Conservation (phyloP, 92 coral and sea anemone genomes). For the Paragorgia papillata region DNA sequence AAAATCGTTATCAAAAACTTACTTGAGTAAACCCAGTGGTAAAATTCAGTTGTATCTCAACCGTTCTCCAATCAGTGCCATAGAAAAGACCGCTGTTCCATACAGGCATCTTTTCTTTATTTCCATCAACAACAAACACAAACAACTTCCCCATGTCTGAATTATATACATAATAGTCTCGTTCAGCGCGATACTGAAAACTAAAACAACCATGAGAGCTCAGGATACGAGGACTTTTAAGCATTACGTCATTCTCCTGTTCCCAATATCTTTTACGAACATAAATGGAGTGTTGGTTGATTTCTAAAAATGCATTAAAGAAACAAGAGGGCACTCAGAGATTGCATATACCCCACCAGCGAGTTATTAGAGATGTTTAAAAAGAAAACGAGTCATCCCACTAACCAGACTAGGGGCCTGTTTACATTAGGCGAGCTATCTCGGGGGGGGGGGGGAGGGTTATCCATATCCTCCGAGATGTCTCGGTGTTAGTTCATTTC, state of each 20-base stretch:
- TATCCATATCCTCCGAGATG: too few relatives aligned
- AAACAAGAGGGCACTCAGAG: too few relatives aligned
- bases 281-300: background rate
- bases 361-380: too few relatives aligned
- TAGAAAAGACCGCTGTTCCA: background rate
- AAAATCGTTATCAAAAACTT: background rate
- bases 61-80: background rate
- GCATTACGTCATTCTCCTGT: too few relatives aligned
- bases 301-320: background rate
- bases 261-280: background rate
- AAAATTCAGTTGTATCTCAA: background rate
- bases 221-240: background rate
- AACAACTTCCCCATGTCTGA: background rate
- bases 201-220: background rate
- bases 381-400: too few relatives aligned
- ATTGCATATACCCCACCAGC: too few relatives aligned
- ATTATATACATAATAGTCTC: too few relatives aligned
- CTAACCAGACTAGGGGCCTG: too few relatives aligned
- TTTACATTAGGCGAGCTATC: too few relatives aligned
- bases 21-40: slow-evolving; percentile 8
- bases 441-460: too few relatives aligned
- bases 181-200: background rate
- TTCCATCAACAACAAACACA: background rate
- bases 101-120: background rate
- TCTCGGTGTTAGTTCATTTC: too few relatives aligned